Percentiles rank a stretch among this genome's conserved stretches.
These are phyloP conservation scores for Operophtera brumata DNA, from an alignment of 2,888 invertebrate genomes.

Conservation along the genomic window DNA sequence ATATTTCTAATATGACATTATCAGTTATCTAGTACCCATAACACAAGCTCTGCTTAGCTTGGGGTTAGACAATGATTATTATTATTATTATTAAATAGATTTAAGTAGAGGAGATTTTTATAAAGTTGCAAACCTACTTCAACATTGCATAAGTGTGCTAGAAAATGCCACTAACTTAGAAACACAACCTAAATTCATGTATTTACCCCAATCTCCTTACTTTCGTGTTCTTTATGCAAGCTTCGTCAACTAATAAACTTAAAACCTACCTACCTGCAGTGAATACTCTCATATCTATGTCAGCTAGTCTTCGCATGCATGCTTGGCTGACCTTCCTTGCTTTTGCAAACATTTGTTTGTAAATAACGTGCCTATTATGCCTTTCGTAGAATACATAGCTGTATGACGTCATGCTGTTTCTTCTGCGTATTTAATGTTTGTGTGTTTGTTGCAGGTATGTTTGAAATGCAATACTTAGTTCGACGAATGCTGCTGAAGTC, in stretches of 20 bases:
- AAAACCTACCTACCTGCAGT: constrained; percentile 1
- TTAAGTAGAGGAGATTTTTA: too few species aligned
- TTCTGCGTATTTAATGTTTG: constrained; percentile 7
- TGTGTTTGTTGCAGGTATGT: constrained; percentile 33
- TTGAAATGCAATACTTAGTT: neutral
- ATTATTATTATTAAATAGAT: too few species aligned
- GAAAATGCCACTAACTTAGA: neutral
- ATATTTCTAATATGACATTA: too few species aligned
- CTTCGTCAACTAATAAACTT: neutral
- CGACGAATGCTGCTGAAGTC: neutral
- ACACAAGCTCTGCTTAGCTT: too few species aligned
- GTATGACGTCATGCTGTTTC: neutral
- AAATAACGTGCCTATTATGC: neutral
- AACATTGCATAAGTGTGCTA: neutral
- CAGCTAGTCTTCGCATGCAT: constrained; percentile 7
- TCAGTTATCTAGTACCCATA: too few species aligned
- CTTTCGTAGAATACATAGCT: constrained; percentile 6
- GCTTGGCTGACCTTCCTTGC: constrained; percentile 10
- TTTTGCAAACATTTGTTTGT: neutral
- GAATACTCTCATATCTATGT: constrained; percentile 12
- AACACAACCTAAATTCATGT: neutral
- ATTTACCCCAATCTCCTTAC: constrained; percentile 2
- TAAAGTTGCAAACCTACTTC: neutral
- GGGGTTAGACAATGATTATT: too few species aligned
- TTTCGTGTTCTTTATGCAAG: neutral